phyloP scores from a whole-genome alignment of 2,113 vertebrate genomes.

The Calcarius ornatus region DNA sequence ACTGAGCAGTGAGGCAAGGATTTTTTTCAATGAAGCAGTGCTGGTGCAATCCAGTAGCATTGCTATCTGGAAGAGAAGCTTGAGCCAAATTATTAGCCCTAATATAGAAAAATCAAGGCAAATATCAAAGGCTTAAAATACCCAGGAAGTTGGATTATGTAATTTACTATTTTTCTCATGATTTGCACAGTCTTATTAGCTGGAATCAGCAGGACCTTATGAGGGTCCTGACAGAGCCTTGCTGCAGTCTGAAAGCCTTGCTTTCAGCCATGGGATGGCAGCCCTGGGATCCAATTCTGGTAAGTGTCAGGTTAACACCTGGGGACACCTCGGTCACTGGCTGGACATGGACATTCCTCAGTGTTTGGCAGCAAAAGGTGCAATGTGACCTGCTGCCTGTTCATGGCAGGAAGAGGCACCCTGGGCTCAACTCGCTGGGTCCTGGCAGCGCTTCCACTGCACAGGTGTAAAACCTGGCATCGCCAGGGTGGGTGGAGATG shows the following conservation, averaged over 20 bases:
- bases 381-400: not conserved
- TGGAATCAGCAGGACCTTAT: not conserved
- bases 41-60: not conserved
- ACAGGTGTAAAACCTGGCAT: not conserved
- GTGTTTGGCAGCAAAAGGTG: not conserved
- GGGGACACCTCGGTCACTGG: rapidly evolving
- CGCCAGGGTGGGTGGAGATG: rapidly evolving
- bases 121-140: not conserved
- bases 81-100: not conserved
- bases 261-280: not conserved
- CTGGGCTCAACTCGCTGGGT: rapidly evolving
- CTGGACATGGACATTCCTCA: not conserved
- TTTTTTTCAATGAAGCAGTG: not conserved
- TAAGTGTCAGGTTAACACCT: not conserved
- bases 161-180: not conserved
- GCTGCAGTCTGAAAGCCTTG: not conserved
- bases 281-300: not conserved
- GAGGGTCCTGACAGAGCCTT: not conserved
- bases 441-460: not conserved
- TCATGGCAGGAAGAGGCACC: not conserved
- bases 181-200: not conserved
- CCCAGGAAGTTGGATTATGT: not conserved
- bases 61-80: not conserved
- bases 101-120: not conserved
- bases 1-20: not conserved